phyloP scores from a whole-genome alignment of 1,140 invertebrate species.

The Holcopasites calliopsidis region DNA sequence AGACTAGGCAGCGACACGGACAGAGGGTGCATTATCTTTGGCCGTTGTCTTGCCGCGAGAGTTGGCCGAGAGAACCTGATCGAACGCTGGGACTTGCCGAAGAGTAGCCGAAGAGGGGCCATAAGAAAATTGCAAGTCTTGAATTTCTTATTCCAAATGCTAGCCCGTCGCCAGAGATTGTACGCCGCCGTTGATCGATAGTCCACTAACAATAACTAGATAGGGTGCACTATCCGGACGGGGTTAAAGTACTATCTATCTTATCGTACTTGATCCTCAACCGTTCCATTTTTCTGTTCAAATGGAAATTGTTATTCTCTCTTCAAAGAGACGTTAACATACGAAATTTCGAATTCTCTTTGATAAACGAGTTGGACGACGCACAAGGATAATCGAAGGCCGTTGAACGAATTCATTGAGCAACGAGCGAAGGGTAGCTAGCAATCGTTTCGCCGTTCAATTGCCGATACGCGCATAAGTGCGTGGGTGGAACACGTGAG shows the following conservation, averaged over 20 bases:
- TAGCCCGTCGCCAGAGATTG: constrained; percentile 42
- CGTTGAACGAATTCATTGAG: constrained; percentile 47
- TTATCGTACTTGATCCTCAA: too few relatives aligned
- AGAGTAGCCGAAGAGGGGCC: constrained; percentile 59
- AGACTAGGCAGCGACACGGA: constrained; percentile 12
- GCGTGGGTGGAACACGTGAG: constrained; percentile 56
- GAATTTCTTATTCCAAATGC: constrained; percentile 71
- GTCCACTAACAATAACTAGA: constrained; percentile 8
- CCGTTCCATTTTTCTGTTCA: too few relatives aligned
- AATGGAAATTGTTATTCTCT: too few relatives aligned
- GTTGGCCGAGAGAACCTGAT: constrained; percentile 37
- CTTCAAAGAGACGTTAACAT: neutral
- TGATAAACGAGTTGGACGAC: too few relatives aligned
- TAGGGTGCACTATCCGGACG: too few relatives aligned
- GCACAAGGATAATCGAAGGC: neutral
- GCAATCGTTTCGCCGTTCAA: constrained; percentile 58
- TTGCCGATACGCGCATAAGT: constrained; percentile 64
- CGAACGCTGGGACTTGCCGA: constrained; percentile 40
- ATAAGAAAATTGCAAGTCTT: constrained; percentile 76
- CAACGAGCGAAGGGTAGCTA: constrained; percentile 20
- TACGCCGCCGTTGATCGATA: constrained; percentile 45
- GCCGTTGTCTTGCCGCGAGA: constrained; percentile 24
- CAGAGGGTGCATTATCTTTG: constrained; percentile 34
- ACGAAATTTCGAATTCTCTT: too few relatives aligned
- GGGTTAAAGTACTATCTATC: too few relatives aligned